phyloP scores from a whole-genome alignment of 2,113 vertebrate species.

The Vulpes vulpes region DNA sequence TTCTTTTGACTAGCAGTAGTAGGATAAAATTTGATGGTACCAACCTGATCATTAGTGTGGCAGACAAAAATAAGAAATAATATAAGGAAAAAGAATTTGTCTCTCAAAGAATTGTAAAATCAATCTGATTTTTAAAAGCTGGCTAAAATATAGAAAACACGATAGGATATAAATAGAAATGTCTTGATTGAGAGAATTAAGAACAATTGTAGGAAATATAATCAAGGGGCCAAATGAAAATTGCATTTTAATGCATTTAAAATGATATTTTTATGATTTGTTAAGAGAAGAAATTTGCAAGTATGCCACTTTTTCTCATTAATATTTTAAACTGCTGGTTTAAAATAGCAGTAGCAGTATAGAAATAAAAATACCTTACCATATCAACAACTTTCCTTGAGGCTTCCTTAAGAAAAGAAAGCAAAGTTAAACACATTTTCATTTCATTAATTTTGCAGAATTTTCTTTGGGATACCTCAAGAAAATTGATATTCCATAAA shows the following conservation, averaged over 20 bases:
- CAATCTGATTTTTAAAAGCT: background rate
- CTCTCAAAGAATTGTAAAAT: background rate
- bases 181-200: background rate
- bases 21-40: background rate
- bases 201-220: background rate
- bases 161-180: background rate
- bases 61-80: background rate
- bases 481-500: background rate
- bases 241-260: background rate
- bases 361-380: conserved; percentile 7
- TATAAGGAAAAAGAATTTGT: background rate
- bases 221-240: background rate
- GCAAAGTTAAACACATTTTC: background rate
- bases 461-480: background rate
- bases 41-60: background rate
- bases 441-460: background rate
- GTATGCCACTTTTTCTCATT: background rate
- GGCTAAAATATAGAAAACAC: background rate
- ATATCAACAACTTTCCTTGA: background rate
- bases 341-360: background rate
- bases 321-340: background rate
- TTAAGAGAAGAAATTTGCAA: background rate
- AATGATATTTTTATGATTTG: background rate
- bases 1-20: background rate
- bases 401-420: background rate